Percentiles rank a stretch among this genome's conserved stretches.
Evolutionary conservation across 2,113 vertebrate genomes (phyloP).

Genomic region (Hystrix cristata): DNA sequence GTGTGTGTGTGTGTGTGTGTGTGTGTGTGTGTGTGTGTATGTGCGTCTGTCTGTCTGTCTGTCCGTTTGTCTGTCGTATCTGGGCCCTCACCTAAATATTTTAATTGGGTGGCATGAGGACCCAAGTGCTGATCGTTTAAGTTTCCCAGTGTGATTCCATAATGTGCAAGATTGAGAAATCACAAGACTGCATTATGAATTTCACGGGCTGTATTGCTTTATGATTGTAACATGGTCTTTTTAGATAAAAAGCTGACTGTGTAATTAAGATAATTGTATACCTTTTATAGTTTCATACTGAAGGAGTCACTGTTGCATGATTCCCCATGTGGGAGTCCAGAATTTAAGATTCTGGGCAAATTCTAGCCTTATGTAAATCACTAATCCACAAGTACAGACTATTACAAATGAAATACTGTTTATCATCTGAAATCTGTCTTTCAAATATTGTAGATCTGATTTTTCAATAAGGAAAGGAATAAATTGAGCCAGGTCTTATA

Average conservation of each 20-base stretch:
- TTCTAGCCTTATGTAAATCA: background rate
- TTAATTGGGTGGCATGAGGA: background rate
- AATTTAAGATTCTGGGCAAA: background rate
- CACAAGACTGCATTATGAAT: background rate
- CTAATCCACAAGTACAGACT: background rate
- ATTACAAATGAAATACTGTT: constrained; percentile 4
- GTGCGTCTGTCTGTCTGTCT: background rate
- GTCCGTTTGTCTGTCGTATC: no score
- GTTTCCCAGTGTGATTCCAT: background rate
- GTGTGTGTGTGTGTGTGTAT: background rate
- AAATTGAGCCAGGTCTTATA: background rate
- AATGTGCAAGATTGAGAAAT: background rate
- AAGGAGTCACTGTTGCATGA: constrained; percentile 8
- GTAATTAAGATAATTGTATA: background rate
- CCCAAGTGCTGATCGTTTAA: background rate
- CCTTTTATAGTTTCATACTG: constrained; percentile 4
- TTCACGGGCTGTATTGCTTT: background rate
- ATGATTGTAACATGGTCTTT: background rate
- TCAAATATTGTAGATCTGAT: constrained; percentile 24
- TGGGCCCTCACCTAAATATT: background rate
- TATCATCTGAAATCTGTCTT: background rate
- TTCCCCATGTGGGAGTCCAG: constrained; percentile 3
- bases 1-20: background rate
- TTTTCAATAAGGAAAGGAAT: constrained; percentile 50
- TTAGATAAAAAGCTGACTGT: background rate